Percentiles rank a stretch among this genome's conserved stretches.
Conservation (phyloP, 2,797 vertebrate species). For the Cuniculus paca region DNA sequence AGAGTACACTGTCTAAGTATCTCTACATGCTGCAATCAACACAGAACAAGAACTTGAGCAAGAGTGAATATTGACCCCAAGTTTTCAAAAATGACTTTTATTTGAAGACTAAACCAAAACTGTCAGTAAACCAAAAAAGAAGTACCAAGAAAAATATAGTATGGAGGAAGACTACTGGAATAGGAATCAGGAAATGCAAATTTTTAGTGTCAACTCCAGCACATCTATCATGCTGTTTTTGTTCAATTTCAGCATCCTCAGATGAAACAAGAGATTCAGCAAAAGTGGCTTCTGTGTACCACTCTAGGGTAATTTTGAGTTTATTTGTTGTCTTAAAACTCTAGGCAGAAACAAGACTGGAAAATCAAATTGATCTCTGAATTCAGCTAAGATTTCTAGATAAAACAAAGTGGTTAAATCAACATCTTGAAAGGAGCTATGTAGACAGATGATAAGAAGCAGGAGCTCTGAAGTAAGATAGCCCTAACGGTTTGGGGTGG, state of each 20-base stretch:
- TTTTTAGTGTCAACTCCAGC: not conserved
- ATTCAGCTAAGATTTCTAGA: not conserved
- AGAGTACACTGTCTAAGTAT: slow-evolving; percentile 24
- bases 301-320: not conserved
- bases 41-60: slow-evolving; percentile 38
- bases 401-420: not conserved
- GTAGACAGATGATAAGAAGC: not conserved
- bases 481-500: not conserved
- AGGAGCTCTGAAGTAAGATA: not conserved
- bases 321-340: not conserved
- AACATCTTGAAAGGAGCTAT: not conserved
- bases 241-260: not conserved
- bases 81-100: not conserved
- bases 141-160: not conserved
- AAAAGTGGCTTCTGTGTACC: not conserved
- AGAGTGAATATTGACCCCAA: not conserved
- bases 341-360: not conserved
- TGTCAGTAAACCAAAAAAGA: not conserved
- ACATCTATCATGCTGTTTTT: not conserved
- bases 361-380: not conserved
- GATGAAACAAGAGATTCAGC: not conserved
- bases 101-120: not conserved
- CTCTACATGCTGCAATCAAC: not conserved
- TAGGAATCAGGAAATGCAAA: not conserved
- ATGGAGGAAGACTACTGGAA: not conserved